Evolutionary conservation across 2,797 vertebrate species (phyloP).

Genomic region (Enteromius mattozi): DNA sequence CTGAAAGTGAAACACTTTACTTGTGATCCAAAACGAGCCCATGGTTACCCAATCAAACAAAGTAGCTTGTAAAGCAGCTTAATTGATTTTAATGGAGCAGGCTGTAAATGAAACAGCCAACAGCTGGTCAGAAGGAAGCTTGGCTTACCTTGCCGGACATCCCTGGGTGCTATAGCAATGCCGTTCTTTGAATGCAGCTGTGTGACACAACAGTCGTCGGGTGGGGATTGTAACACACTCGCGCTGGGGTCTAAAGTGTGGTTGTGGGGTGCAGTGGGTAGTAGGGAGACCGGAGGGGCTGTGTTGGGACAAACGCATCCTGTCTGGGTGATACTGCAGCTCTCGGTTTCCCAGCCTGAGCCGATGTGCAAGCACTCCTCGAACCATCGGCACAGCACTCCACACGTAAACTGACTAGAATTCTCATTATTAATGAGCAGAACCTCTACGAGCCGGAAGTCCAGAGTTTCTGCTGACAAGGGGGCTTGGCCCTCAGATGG

Average conservation of each 20-base stretch:
- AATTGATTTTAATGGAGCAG: conserved; percentile 5
- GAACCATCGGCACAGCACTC: conserved; percentile 94
- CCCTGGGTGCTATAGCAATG: conserved; percentile 86
- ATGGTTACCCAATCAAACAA: conserved; percentile 31
- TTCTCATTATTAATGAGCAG: conserved; percentile 98
- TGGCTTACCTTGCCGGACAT: conserved; percentile 89
- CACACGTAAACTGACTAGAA: conserved; percentile 97
- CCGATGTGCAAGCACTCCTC: conserved; percentile 90
- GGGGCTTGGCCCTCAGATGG: conserved; percentile 69
- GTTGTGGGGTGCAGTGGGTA: conserved; percentile 77
- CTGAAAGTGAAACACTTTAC: conserved; percentile 31
- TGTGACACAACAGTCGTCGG: conserved; percentile 86
- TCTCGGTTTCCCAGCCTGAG: conserved; percentile 70
- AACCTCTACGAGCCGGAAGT: conserved; percentile 92
- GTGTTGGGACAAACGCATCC: conserved; percentile 90
- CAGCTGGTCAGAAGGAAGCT: background rate
- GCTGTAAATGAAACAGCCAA: conserved; percentile 4
- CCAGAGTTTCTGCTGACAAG: conserved; percentile 84
- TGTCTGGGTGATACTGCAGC: conserved; percentile 91
- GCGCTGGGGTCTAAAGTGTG: conserved; percentile 78
- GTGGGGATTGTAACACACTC: conserved; percentile 72
- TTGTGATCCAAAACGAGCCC: conserved; percentile 34
- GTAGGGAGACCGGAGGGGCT: conserved; percentile 71
- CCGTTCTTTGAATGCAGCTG: conserved; percentile 90
- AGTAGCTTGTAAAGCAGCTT: conserved; percentile 33